Evolutionary conservation across 2,113 vertebrate species (phyloP), one percentile per base, ranked within the genome.

Genomic region (Rhinoderma darwinii): DNA sequence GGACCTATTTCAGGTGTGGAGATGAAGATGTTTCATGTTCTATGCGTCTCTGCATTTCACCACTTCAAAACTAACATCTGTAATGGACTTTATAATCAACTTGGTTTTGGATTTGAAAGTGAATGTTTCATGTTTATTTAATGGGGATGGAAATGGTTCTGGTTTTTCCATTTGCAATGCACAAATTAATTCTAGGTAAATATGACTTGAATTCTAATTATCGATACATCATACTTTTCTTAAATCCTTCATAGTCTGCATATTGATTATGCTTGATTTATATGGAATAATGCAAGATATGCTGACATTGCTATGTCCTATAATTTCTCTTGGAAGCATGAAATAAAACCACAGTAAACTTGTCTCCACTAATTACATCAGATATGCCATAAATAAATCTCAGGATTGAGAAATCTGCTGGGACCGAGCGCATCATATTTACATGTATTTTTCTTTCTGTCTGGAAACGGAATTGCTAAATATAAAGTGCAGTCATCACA

Each of bases 21-120:
- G 39, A 92, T 88, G 89, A 91, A 90, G 88, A n/a, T 85, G 82
- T 89, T 90, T 88, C 90, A 91, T 78, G 80, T 88, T 90, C 4
- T 39, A 14, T 89, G 43, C 87, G 83, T 39, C 25, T 50, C 39
- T 61, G 20, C 4, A 20, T 88, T 82, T 79, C 79, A 61, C 88
- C 66, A 56, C 87, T 90, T 68, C 61, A 51, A 89, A 82, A 90
- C 82, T 59, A 87, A 75, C 68, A 87, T 82, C 86, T 87, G 86
- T 61, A 82, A 82, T 75, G 51, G 51, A 54, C 27, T 82, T 68
- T 87, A 73, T 77, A 77, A 85, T 63, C 51, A 85, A 43, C 51
- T 75, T n/a, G 22, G 43, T 59, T 51, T 41, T 5, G 22, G 22
- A 59, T 43, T 41, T 50, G 59, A 61, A 41, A 87, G 73, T 2